Evolutionary conservation across 2,888 invertebrate genomes (phyloP), one percentile per base, ranked within the genome.

Genomic region (Scaptodrosophila latifasciaeformis): DNA sequence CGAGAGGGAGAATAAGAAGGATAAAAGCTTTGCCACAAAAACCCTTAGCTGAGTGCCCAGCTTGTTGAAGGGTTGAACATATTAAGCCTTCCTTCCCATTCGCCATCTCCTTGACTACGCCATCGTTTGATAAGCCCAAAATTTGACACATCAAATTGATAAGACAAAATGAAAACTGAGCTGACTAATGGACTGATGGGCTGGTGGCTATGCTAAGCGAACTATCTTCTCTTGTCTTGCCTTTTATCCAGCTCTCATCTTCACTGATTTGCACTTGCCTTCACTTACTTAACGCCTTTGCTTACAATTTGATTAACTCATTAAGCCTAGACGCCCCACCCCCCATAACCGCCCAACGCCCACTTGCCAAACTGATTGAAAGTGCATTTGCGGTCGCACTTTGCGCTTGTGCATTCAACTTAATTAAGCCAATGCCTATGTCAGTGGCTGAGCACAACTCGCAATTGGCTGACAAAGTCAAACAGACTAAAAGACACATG

Each of bases 401-500:
- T 37, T 15, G 69, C 1, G 37, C 13, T 17, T 13, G 17, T 17
- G 37, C 13, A 17, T 37, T 75, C 70, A 71, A 72, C 72, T 76
- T 76, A 59, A 68, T 70, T 70, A 70, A 71, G 57, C 57, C 65
- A 71, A 71, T 70, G 42, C 13, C 37, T 10, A 37, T 7, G 37
- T 13, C 17, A 9, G 17, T 17, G 37, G 9, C 17, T 3, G 3
- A 7, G 24, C 24, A 24, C 4, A 13, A 37, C 15, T 17, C 37
- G 10, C 37, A 59, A 58, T 52, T 51, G 17, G 15, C 46, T 21
- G 43, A 43, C 43, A 29, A 29, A 13, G 15, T 2, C 19, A 40
- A 17, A 6, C 40, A 21, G n/a, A 7, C 6, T 3, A 31, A 13
- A 34, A 34, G 13, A 17, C 17, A 18, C 15, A 13, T 13, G 13